A percentile compares a stretch with the other conserved stretches of the same genome.
These are phyloP conservation scores for Indicator indicator DNA, from an alignment of 2,113 vertebrate species.

Conservation along the genomic window DNA sequence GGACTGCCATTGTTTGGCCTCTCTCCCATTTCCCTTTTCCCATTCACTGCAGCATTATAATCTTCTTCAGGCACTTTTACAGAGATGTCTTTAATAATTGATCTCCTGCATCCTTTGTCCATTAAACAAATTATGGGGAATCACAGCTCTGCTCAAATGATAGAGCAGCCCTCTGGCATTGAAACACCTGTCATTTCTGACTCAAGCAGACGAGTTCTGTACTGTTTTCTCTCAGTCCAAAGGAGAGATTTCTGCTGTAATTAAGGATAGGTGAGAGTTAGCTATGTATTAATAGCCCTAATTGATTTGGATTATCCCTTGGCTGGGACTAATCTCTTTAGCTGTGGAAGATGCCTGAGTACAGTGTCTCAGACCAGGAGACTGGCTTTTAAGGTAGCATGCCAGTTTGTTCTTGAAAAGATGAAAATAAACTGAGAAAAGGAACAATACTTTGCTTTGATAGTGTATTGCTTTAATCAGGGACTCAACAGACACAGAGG, in stretches of 20 bases:
- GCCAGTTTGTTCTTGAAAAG: not conserved
- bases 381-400: not conserved
- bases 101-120: not conserved
- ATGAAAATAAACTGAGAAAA: not conserved
- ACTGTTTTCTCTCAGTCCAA: not conserved
- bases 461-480: not conserved
- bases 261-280: not conserved
- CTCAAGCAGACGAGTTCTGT: not conserved
- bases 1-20: not conserved
- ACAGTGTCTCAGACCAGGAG: not conserved
- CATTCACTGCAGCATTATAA: not conserved
- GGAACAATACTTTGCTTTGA: not conserved
- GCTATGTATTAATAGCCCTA: not conserved
- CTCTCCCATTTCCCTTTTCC: not conserved
- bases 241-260: not conserved
- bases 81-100: not conserved
- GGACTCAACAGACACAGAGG: not conserved
- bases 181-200: not conserved
- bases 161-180: not conserved
- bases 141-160: not conserved
- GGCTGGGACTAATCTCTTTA: constrained; percentile 12
- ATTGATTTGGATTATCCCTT: constrained; percentile 9
- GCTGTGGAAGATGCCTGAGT: not conserved
- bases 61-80: not conserved
- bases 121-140: not conserved